Conservation (phyloP, 53 echinoderm and acorn worm genomes). For the Astropecten irregularis region DNA sequence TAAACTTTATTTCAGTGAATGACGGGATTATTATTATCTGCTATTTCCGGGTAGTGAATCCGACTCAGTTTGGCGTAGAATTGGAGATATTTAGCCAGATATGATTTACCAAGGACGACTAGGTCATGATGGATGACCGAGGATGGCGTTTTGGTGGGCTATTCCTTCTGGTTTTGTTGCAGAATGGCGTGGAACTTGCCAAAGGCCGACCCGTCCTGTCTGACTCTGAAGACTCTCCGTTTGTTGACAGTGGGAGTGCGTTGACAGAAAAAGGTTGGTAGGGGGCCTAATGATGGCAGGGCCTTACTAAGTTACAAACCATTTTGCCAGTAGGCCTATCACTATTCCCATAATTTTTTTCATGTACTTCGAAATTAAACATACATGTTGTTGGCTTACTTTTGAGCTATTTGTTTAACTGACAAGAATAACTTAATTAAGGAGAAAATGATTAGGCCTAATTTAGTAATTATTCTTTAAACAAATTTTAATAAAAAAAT, state of each 20-base stretch:
- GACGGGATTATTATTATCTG: constrained; percentile 3
- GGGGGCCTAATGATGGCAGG: not conserved
- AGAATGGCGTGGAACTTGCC: not conserved
- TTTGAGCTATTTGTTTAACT: no score
- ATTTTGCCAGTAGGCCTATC: no score
- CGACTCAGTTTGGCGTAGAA: not conserved
- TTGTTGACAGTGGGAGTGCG: not conserved
- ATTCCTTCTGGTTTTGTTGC: constrained; percentile 12
- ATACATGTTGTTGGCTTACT: no score
- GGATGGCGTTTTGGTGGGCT: constrained; percentile 7
- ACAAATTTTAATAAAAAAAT: no score
- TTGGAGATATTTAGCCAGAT: not conserved
- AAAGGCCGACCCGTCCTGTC: not conserved
- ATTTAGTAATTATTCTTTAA: no score
- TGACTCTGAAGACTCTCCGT: not conserved
- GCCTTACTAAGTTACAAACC: no score
- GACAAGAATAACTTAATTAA: no score
- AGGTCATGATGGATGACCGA: constrained; percentile 7
- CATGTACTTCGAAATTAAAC: no score
- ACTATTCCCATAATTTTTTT: no score
- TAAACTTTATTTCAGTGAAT: not conserved
- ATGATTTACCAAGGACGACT: not conserved
- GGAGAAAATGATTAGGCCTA: no score
- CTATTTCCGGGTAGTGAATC: constrained; percentile 40
- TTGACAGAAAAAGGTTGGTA: not conserved